phyloP scores from a whole-genome alignment of 2,888 invertebrate genomes.

The Paralinhomoeus sp. region DNA sequence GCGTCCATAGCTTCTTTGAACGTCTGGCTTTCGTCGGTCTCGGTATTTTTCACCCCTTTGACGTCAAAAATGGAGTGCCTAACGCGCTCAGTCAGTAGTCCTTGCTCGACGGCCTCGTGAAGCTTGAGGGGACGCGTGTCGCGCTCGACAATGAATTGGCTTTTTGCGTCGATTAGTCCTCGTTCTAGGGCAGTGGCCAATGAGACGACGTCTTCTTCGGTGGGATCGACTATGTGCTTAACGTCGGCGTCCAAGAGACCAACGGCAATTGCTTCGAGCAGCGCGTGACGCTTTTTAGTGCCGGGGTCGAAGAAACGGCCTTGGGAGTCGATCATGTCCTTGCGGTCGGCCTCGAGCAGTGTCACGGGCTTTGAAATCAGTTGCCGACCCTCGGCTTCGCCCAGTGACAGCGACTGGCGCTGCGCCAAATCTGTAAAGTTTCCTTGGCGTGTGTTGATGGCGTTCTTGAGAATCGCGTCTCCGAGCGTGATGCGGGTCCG shows the following conservation, averaged over 20 bases:
- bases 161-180: constrained; percentile 51
- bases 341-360: constrained; percentile 58
- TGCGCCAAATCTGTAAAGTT: constrained; percentile 51
- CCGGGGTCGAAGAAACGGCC: constrained; percentile 57
- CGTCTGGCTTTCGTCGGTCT: constrained; percentile 54
- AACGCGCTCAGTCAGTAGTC: constrained; percentile 61
- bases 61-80: constrained; percentile 73
- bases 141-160: constrained; percentile 36
- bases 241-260: constrained; percentile 64
- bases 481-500: constrained; percentile 56
- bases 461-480: constrained; percentile 59
- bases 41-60: constrained; percentile 61
- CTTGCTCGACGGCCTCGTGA: constrained; percentile 64
- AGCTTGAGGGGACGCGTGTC: constrained; percentile 38
- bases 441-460: constrained; percentile 41
- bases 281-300: constrained; percentile 44
- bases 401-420: constrained; percentile 50
- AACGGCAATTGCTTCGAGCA: constrained; percentile 59
- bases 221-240: constrained; percentile 59
- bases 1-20: constrained; percentile 56
- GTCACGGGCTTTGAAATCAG: constrained; percentile 68
- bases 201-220: constrained; percentile 52
- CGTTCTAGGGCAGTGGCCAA: constrained; percentile 58
- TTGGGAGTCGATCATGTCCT: constrained; percentile 50
- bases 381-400: constrained; percentile 56